Conservation (phyloP, 2,113 vertebrate species). For the Daboia siamensis region DNA sequence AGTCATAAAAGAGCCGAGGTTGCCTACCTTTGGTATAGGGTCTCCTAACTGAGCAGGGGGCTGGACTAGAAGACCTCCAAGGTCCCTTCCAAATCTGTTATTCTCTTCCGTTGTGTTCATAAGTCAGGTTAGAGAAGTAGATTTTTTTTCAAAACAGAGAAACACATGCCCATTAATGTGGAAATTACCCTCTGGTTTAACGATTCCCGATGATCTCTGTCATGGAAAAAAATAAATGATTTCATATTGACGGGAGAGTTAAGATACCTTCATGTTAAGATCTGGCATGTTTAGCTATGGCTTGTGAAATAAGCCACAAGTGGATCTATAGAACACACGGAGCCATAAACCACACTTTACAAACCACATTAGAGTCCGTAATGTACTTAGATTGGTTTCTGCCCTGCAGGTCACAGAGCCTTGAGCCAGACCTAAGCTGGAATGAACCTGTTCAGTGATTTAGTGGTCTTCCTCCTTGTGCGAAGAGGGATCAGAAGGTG, state of each 20-base stretch:
- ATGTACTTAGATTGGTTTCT: neutral
- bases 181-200: neutral
- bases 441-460: neutral
- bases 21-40: neutral
- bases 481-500: neutral
- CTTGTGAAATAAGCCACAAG: neutral
- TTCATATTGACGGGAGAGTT: neutral
- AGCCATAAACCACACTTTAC: neutral
- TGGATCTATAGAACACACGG: neutral
- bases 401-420: neutral
- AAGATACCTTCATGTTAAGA: neutral
- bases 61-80: neutral
- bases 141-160: neutral
- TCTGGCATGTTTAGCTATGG: neutral
- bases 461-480: accelerated
- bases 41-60: neutral
- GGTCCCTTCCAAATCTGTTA: neutral
- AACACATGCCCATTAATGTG: neutral
- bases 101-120: neutral
- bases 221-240: neutral
- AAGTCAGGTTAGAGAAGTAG: neutral
- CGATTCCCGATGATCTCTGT: neutral
- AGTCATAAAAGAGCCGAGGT: too few relatives aligned
- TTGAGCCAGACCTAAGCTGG: neutral
- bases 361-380: neutral